Evolutionary conservation across 2,113 vertebrate species (phyloP).

Genomic region (Galbula dea): DNA sequence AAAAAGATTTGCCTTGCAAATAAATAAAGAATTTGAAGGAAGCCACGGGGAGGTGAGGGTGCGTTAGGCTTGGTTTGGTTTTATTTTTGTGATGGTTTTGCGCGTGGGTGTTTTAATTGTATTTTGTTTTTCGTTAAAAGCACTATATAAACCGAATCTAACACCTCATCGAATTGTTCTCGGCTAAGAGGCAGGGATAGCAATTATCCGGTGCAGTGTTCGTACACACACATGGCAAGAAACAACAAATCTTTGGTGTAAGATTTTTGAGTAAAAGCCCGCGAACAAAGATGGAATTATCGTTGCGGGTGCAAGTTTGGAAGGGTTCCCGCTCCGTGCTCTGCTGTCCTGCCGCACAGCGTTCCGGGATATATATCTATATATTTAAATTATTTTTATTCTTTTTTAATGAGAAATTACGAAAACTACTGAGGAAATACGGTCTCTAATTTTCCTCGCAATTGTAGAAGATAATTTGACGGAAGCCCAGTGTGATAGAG

Average conservation of each 20-base stretch:
- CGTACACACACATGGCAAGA: background rate
- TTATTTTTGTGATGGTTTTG: conserved; percentile 50
- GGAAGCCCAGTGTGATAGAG: background rate
- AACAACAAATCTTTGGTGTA: background rate
- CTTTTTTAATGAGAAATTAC: background rate
- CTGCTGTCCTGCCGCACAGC: background rate
- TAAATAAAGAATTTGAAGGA: background rate
- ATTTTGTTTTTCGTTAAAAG: conserved; percentile 61
- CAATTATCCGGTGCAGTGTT: background rate
- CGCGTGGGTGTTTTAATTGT: conserved; percentile 61
- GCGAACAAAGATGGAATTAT: conserved; percentile 17
- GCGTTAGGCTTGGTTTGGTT: background rate
- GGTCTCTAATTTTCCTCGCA: background rate
- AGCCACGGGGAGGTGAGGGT: conserved; percentile 13
- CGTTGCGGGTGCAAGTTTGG: background rate
- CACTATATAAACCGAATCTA: conserved; percentile 5
- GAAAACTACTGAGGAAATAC: background rate
- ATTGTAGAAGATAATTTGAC: background rate
- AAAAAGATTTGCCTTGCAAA: conserved; percentile 39
- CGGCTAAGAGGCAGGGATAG: background rate
- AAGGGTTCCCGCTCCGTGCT: background rate
- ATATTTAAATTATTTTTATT: background rate
- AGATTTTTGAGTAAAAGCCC: conserved; percentile 8
- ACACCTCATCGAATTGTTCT: conserved; percentile 51
- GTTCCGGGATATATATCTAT: too few species aligned